A percentile compares a stretch with the other conserved stretches of the same genome.
Conservation (phyloP, 2,797 vertebrate species). For the Emys orbicularis region DNA sequence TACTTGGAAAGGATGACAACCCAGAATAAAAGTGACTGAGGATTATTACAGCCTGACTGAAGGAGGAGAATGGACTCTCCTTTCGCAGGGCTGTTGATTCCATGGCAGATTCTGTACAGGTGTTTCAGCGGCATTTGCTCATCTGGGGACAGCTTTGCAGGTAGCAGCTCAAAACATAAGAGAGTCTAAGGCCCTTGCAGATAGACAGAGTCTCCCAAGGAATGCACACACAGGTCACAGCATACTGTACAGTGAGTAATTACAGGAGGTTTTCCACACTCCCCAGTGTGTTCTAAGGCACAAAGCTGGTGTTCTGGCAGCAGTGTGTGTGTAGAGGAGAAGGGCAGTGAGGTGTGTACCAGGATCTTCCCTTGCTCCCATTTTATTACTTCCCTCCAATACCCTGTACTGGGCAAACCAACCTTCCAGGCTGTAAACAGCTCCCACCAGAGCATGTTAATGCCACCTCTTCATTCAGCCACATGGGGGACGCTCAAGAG, state of each 20-base stretch:
- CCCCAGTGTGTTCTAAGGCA: neutral
- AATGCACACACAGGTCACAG: neutral
- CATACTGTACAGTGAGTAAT: neutral
- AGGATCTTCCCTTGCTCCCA: neutral
- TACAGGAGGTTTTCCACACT: neutral
- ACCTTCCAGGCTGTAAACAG: neutral
- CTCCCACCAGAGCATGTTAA: neutral
- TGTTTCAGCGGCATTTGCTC: neutral
- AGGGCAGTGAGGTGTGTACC: neutral
- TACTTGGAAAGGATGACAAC: neutral
- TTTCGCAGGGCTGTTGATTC: neutral
- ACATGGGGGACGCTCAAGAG: rapidly evolving
- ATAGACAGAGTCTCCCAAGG: neutral
- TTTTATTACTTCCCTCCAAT: neutral
- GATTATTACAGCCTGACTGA: neutral
- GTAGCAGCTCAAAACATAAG: neutral
- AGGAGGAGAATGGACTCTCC: neutral
- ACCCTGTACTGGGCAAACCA: neutral
- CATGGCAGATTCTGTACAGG: neutral
- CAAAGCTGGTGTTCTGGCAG: neutral
- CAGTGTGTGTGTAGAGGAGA: neutral
- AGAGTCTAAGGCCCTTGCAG: neutral
- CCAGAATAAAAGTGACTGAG: neutral
- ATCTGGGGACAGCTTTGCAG: neutral
- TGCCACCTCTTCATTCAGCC: neutral